Evolutionary conservation across 2,888 invertebrate species (phyloP).

Genomic region (Lithophane leautieri): DNA sequence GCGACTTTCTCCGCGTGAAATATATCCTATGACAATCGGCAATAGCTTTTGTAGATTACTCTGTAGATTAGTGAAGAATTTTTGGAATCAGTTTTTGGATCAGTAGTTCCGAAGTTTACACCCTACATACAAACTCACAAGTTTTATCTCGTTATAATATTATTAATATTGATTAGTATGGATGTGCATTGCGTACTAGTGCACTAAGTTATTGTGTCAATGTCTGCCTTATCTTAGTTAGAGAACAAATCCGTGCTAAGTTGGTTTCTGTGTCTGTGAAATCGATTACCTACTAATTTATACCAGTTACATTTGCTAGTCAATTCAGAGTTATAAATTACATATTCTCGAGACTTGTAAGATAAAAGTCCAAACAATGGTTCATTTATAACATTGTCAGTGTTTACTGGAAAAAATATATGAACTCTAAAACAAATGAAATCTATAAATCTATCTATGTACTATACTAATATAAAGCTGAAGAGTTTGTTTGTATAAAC

Average conservation of each 20-base stretch:
- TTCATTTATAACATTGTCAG: conserved; percentile 7
- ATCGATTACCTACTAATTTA: conserved; percentile 9
- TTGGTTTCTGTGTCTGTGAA: conserved; percentile 3
- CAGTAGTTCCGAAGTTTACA: too few relatives aligned
- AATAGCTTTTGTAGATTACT: too few relatives aligned
- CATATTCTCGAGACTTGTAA: conserved; percentile 4
- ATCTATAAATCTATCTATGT: not conserved
- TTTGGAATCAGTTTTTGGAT: too few relatives aligned
- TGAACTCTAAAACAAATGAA: conserved; percentile 34
- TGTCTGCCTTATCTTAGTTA: not conserved
- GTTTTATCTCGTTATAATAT: too few relatives aligned
- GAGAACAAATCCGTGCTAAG: not conserved
- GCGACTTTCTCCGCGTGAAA: too few relatives aligned
- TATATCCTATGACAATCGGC: too few relatives aligned
- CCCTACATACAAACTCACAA: not conserved
- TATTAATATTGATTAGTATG: not conserved
- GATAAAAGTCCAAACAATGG: conserved; percentile 9
- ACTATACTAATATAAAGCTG: too few relatives aligned
- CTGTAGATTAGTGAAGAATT: too few relatives aligned
- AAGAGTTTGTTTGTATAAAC: too few relatives aligned
- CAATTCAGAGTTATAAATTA: not conserved
- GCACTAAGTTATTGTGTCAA: conserved; percentile 26
- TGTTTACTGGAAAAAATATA: conserved; percentile 32
- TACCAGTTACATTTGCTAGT: not conserved
- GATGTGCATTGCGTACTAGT: not conserved